Evolutionary conservation across 2,797 vertebrate species (phyloP).

Genomic region (Catharus ustulatus): DNA sequence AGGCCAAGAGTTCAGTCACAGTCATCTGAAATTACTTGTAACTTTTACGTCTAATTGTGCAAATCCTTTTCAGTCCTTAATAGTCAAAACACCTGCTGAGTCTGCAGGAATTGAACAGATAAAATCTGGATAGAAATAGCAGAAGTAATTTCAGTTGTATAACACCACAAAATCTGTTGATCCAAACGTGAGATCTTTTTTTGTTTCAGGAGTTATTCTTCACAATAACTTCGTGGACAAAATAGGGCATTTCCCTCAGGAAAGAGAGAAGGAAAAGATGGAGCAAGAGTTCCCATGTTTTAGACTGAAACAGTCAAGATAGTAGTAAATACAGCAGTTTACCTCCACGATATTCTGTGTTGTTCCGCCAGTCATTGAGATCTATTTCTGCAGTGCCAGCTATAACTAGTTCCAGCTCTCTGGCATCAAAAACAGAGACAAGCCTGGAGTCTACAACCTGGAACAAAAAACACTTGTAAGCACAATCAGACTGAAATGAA

Average conservation of each 20-base stretch:
- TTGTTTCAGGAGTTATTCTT: neutral
- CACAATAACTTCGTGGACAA: neutral
- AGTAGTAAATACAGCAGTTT: conserved; percentile 24
- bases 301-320: neutral
- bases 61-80: neutral
- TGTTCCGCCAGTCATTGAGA: conserved; percentile 92
- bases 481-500: neutral
- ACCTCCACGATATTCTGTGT: conserved; percentile 97
- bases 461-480: conserved; percentile 55
- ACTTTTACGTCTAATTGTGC: neutral
- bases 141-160: neutral
- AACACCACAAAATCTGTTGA: neutral
- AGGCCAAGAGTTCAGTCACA: neutral
- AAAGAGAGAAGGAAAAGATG: neutral
- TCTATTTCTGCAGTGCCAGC: conserved; percentile 97
- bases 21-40: neutral
- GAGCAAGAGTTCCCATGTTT: neutral
- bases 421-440: conserved; percentile 97
- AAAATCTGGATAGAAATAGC: neutral
- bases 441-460: conserved; percentile 96
- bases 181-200: neutral
- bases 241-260: neutral
- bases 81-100: neutral
- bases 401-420: conserved; percentile 96
- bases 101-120: neutral